These are phyloP conservation scores for Orgyia antiqua DNA, from an alignment of 2,888 invertebrate genomes.

Conservation along the genomic window DNA sequence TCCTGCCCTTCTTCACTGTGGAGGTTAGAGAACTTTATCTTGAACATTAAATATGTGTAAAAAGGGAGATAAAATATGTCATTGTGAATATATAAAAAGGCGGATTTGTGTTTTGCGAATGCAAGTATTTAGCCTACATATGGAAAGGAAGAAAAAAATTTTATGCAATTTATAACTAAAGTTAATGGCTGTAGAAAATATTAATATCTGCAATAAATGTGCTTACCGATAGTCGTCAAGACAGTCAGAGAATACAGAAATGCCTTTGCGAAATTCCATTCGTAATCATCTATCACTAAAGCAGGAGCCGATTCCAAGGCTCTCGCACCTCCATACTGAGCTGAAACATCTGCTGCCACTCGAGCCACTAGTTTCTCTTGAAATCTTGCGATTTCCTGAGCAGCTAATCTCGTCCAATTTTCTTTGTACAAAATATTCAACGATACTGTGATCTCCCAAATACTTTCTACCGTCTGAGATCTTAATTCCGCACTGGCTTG, in stretches of 20 bases:
- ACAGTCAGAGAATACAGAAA: slow-evolving; percentile 97
- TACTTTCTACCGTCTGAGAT: slow-evolving; percentile 87
- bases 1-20: no score
- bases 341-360: slow-evolving; percentile 85
- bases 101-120: no score
- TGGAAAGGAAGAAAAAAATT: no score
- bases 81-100: no score
- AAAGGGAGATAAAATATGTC: no score
- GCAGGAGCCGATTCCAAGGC: slow-evolving; percentile 66
- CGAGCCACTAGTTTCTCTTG: slow-evolving; percentile 89
- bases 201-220: no score
- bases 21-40: no score
- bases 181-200: no score
- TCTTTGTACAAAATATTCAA: slow-evolving; percentile 92
- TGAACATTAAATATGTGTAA: no score
- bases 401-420: slow-evolving; percentile 92
- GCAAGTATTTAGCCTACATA: no score
- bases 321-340: slow-evolving; percentile 67
- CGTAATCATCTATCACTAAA: slow-evolving; percentile 78
- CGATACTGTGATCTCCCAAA: slow-evolving; percentile 93
- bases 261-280: slow-evolving; percentile 93
- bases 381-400: slow-evolving; percentile 83
- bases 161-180: no score
- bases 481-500: slow-evolving; percentile 66
- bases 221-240: slow-evolving; percentile 91